Evolutionary conservation across 2,113 vertebrate genomes (phyloP).

Genomic region (Trogon surrucura): DNA sequence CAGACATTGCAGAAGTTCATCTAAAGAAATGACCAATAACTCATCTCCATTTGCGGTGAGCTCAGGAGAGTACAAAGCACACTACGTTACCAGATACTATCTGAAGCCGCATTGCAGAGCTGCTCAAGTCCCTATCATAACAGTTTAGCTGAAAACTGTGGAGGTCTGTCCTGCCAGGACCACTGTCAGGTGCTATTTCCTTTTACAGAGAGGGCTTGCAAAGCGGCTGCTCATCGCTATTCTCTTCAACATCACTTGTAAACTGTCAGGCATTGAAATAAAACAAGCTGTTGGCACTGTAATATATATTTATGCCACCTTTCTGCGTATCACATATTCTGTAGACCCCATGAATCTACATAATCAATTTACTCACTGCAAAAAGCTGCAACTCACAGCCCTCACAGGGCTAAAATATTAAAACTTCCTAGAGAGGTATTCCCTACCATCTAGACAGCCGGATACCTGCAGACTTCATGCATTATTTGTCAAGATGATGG

Average conservation of each 20-base stretch:
- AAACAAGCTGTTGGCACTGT: not conserved
- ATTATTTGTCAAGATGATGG: not conserved
- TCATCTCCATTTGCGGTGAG: not conserved
- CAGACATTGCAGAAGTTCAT: not conserved
- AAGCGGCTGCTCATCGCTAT: constrained; percentile 60
- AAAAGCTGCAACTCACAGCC: not conserved
- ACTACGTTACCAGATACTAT: not conserved
- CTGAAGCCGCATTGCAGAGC: constrained; percentile 53
- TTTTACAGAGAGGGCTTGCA: constrained; percentile 41
- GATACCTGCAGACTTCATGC: not conserved
- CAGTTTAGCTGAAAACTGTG: constrained; percentile 54
- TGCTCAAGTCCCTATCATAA: not conserved
- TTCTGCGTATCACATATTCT: not conserved
- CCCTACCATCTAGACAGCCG: not conserved
- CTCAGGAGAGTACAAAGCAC: not conserved
- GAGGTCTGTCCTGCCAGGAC: constrained; percentile 46
- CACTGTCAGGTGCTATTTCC: constrained; percentile 8
- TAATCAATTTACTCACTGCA: not conserved
- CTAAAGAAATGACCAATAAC: not conserved
- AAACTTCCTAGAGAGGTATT: not conserved
- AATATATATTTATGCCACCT: constrained; percentile 1
- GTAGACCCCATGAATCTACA: not conserved
- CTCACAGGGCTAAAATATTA: not conserved
- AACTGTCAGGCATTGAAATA: constrained; percentile 48
- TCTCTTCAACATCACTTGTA: constrained; percentile 49